These are phyloP conservation scores for Caenorhabditis wallacei DNA, from an alignment of 2,888 invertebrate genomes.

Conservation along the genomic window DNA sequence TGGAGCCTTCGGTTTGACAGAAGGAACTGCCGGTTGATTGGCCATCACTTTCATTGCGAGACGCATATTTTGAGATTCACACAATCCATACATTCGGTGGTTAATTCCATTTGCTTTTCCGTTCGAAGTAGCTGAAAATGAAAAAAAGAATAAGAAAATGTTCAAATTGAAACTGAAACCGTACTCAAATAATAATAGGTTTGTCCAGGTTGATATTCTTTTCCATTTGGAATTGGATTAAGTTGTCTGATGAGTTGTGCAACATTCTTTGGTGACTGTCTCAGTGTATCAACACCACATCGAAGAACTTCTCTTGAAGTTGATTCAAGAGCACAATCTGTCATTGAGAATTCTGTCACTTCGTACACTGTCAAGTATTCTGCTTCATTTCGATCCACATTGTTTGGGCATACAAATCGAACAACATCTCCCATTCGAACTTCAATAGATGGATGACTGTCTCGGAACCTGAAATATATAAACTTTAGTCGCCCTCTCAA, in stretches of 20 bases:
- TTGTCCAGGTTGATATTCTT: conserved; percentile 57
- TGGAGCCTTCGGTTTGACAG: conserved; percentile 30
- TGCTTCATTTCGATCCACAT: conserved; percentile 7
- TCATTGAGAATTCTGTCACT: conserved; percentile 57
- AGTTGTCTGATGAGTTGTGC: conserved; percentile 58
- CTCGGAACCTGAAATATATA: conserved; percentile 60
- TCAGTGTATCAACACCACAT: conserved; percentile 38
- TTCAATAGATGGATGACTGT: conserved; percentile 50
- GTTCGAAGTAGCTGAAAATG: conserved; percentile 61
- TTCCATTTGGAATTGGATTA: conserved; percentile 63
- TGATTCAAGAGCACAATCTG: conserved; percentile 53
- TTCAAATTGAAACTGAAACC: neutral
- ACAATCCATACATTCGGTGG: conserved; percentile 40
- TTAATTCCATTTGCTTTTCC: conserved; percentile 51
- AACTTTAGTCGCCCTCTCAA: conserved; percentile 32
- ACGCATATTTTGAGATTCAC: conserved; percentile 62
- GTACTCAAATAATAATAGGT: conserved; percentile 64
- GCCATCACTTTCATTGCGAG: conserved; percentile 47
- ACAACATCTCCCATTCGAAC: conserved; percentile 62
- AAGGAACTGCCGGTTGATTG: conserved; percentile 36
- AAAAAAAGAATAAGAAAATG: neutral
- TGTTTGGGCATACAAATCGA: conserved; percentile 63
- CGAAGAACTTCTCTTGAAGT: conserved; percentile 46
- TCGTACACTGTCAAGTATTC: conserved; percentile 63
- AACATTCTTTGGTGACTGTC: conserved; percentile 41